Evolutionary conservation across 2,797 vertebrate genomes (phyloP).

Genomic region (Acrocephalus scirpaceus): DNA sequence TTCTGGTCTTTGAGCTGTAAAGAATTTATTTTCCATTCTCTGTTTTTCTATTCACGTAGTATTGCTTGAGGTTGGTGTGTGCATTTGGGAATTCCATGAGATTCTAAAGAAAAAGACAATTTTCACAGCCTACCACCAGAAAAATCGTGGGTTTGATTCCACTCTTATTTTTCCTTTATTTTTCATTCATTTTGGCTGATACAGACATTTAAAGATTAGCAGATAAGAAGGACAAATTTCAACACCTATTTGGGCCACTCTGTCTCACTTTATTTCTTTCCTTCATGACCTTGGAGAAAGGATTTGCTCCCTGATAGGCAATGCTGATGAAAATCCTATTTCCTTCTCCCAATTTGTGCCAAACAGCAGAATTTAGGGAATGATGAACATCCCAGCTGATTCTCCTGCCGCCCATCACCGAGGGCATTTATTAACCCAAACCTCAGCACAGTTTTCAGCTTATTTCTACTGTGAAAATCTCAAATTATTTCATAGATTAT

Average conservation of each 20-base stretch:
- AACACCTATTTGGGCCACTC: background rate
- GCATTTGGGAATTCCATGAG: background rate
- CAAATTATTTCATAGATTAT: background rate
- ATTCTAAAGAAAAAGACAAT: background rate
- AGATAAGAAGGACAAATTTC: background rate
- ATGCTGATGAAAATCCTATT: background rate
- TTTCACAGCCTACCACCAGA: background rate
- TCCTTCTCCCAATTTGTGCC: background rate
- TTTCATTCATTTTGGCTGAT: background rate
- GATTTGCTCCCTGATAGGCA: background rate
- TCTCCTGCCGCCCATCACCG: background rate
- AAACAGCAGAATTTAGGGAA: background rate
- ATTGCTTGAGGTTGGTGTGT: background rate
- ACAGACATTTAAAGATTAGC: background rate
- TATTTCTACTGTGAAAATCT: background rate
- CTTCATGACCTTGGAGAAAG: background rate
- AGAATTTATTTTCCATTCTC: background rate
- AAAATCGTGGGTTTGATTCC: no score
- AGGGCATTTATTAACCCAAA: background rate
- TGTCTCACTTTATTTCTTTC: background rate
- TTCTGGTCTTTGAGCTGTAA: background rate
- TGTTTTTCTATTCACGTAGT: fast-evolving
- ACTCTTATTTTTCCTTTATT: background rate
- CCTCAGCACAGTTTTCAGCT: background rate
- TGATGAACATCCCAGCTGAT: background rate